Evolutionary conservation across 2,113 vertebrate genomes (phyloP), one percentile per base, ranked within the genome.

Genomic region (Corythaeola cristata): DNA sequence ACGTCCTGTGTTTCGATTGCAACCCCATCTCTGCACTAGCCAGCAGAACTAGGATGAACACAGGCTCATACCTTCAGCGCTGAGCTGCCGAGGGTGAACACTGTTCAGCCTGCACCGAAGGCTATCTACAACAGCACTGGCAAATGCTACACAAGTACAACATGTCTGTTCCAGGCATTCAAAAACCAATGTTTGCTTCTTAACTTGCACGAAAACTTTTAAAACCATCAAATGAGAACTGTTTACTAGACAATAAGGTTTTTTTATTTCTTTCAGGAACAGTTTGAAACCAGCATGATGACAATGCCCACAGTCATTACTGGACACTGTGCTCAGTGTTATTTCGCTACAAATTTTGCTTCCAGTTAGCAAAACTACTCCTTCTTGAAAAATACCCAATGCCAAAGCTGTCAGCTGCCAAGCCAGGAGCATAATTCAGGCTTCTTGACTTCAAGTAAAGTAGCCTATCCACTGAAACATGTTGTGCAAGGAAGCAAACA

Each of bases 31-130:
- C 19, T 39, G 37, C 21, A 15, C 14, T 13, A 66, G 41, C 33
- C 75, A 91, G 50, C 32, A 67, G 20, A 67, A 55, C 3, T 4
- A 44, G 10, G 24, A 33, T 7, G 20, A 81, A 72, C 13, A 33
- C 12, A 77, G 56, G 60, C 15, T 63, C 67, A 32, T 18, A n/a
- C 26, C 33, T 35, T 26, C 22, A 44, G 47, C 4, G 5, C 55
- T 24, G 24, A 64, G 52, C 30, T 75, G 49, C 15, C 5, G 9
- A 44, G 23, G 24, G 12, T 11, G 32, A 87, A 64, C 18, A 41
- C 12, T 0, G 0, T 19, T 37, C 56, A 64, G 68, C 13, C 32
- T 35, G 37, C 37, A 28, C 21, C 2, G 2, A 27, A 18, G 2
- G 15, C 22, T 26, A 30, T 28, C 47, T 63, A 39, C 18, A 93